Base-by-base conservation (phyloP, 2,888 invertebrate genomes). In the Himalopsyche anomala region DNA sequence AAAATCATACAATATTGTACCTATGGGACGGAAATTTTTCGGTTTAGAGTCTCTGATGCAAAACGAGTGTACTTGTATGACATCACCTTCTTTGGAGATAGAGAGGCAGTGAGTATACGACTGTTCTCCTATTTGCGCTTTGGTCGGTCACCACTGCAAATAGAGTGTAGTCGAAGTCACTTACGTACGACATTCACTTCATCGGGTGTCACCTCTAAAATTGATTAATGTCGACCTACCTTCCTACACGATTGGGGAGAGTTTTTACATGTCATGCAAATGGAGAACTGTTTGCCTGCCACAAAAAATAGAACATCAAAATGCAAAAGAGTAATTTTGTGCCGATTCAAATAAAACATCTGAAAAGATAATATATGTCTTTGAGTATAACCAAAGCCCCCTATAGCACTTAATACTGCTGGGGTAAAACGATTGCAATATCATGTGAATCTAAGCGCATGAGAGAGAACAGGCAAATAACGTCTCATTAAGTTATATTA, bases 151-250 rank as follows among this genome's bases (percentile, higher is more conserved):
- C 80, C 87, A 80, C 87, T 85, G 81, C 80, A 85, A 85, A 87
- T 85, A 85, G 85, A 84, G 82, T 85, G 85, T 85, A 87, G 87
- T 87, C 19, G 62, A 8, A 62, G 62, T 87, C 87, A 87, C 87
- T 87, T 87, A 85, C 87, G 83, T 62, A 69, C 87, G 87, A 87
- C 87, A 87, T 87, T 87, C 85, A 87, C 87, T 83, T 55, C 83
- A 80, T 45, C 85, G 55, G 83, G 85, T 87, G 87, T 87, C 87
- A 87, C 87, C 87, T 87, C 87, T 82, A 85, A 82, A 86, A 38
- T 82, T 81, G 85, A 85, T 87, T 87, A 81, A 82, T 69, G 85
- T 19, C 19, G 62, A 62, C 62, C 62, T 79, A 36, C 83, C 87
- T 81, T 85, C 87, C 87, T 87, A 87, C 85, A 87, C 85, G 82